Base-by-base conservation (phyloP, 2,797 vertebrate genomes). In the Anguilla obscura region DNA sequence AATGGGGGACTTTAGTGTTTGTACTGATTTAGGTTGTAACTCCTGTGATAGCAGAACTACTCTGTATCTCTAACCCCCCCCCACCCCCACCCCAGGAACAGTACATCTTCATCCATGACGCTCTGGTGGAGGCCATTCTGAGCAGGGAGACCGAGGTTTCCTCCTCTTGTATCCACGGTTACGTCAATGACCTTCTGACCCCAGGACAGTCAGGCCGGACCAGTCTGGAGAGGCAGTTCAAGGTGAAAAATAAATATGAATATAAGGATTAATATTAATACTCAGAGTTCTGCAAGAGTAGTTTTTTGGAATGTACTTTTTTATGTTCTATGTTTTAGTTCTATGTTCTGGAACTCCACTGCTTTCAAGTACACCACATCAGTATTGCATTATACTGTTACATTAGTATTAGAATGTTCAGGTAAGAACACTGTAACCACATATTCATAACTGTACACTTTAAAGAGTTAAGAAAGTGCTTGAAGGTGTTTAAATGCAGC, bases 51-150 rank as follows among this genome's bases (percentile, higher is more conserved):
- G 14, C 56, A 60, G 16, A 60, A 60, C 60, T 63, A 63, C 60
- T 60, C 24, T 85, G 50, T 52, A 54, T 54, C 9, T 76, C 9
- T 18, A 10, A 33, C 27, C 63, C 21, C 85, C 56, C 33, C 66
- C 50, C 33, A 36, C 83, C 45, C 91, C 93, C 91, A 54, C 86
- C 18, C 66, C 76, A 99, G 98, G 98, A 99, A 89, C 98, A 99
- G 89, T 99, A 99, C 9, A 94, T 99, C 85, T 99, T 99, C 93
- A 99, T 99, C 95, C 98, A 99, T 0, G 98, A 99, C 50, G 96
- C 96, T 0, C 63, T 99, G 91, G 97, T 98, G 0, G 98, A 99
- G 93, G 98, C 98, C 0, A 97, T 99, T 91, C 94, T 98, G 89
- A 97, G 97, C 92, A 97, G 97, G 86, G 97, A 98, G 94, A 99